A percentile compares a stretch with the other conserved stretches of the same genome.
These are phyloP conservation scores for Nasonia oneida DNA, from an alignment of 2,888 invertebrate species.

Conservation along the genomic window DNA sequence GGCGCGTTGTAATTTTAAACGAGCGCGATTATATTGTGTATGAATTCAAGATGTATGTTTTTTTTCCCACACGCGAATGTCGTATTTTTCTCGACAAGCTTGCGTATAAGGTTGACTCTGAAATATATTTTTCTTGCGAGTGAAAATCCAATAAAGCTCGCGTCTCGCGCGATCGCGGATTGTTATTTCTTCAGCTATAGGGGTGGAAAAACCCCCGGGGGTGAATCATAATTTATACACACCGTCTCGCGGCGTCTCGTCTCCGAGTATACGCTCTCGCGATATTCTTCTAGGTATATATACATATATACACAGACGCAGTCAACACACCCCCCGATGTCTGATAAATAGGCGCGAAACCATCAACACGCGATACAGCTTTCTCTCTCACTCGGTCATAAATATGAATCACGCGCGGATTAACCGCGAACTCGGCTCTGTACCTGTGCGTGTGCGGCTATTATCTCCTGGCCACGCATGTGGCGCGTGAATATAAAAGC, in stretches of 20 bases:
- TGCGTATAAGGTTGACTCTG: background rate
- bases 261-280: background rate
- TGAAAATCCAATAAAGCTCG: slow-evolving; percentile 35
- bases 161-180: background rate
- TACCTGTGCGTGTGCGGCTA: background rate
- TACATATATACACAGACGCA: no score
- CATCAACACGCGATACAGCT: background rate
- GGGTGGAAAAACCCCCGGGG: background rate
- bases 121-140: slow-evolving; percentile 7
- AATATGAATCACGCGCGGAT: slow-evolving; percentile 5
- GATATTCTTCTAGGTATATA: background rate
- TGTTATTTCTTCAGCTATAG: background rate
- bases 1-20: slow-evolving; percentile 20
- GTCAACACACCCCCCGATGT: background rate
- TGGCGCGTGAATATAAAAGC: background rate
- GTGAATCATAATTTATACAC: background rate
- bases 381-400: background rate
- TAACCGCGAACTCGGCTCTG: background rate
- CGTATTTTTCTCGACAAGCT: background rate
- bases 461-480: background rate
- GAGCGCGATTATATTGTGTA: background rate
- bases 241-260: background rate
- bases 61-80: background rate
- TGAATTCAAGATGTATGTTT: background rate
- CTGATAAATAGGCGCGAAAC: slow-evolving; percentile 19